Conservation (phyloP, 1,140 invertebrate species). For the Drosophila nasuta region DNA sequence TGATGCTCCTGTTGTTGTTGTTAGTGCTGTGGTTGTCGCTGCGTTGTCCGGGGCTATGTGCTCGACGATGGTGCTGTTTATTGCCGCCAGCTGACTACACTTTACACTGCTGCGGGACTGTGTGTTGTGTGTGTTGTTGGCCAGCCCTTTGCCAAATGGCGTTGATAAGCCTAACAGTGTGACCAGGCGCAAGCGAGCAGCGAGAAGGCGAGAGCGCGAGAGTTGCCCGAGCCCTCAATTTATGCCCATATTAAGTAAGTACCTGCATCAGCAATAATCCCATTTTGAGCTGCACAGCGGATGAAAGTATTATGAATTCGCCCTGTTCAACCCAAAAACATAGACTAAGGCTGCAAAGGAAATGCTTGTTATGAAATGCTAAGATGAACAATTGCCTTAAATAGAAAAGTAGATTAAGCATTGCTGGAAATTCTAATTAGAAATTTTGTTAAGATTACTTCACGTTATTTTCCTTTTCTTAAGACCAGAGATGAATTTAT, state of each 20-base stretch:
- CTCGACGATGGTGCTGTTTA: conserved; percentile 54
- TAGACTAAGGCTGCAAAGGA: no score
- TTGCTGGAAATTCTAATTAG: no score
- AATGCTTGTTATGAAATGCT: no score
- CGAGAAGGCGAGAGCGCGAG: background rate
- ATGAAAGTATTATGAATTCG: no score
- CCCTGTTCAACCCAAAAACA: no score
- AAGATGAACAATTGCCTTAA: no score
- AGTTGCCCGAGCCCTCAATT: background rate
- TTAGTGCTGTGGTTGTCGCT: conserved; percentile 11
- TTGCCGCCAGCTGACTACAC: conserved; percentile 54
- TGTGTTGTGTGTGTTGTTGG: background rate
- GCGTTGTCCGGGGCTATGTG: conserved; percentile 24
- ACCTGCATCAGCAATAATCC: background rate
- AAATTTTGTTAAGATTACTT: no score
- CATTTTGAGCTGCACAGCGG: no score
- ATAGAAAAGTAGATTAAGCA: no score
- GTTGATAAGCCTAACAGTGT: conserved; percentile 54
- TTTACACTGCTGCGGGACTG: conserved; percentile 9
- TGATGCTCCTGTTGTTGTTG: background rate
- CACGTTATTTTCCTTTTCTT: no score
- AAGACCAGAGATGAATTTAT: no score
- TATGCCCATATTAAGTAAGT: background rate
- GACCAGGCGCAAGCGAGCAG: background rate
- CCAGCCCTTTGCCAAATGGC: conserved; percentile 41